These are phyloP conservation scores for Cyprinella venusta DNA, from an alignment of 2,797 vertebrate species.

Conservation along the genomic window DNA sequence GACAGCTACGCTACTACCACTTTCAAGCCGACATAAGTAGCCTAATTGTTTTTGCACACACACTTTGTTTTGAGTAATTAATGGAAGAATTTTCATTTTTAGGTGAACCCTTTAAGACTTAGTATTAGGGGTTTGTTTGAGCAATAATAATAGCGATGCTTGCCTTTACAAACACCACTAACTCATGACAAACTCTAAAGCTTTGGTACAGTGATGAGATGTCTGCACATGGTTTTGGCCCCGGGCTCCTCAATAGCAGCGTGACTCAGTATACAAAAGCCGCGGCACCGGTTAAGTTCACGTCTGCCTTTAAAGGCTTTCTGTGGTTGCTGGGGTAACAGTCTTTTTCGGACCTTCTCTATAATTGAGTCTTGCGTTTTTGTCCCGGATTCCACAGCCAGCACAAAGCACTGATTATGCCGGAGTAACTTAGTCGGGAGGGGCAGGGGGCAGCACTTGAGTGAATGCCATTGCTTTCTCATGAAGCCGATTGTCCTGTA, in stretches of 20 bases:
- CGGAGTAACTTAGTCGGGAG: constrained; percentile 61
- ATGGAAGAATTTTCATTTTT: background rate
- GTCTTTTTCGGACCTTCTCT: constrained; percentile 73
- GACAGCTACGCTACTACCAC: background rate
- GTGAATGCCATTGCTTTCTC: constrained; percentile 77
- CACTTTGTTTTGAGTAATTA: background rate
- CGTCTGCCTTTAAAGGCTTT: constrained; percentile 67
- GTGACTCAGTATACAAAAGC: constrained; percentile 40
- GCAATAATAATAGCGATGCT: background rate
- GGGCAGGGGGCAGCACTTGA: constrained; percentile 55
- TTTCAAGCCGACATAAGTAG: background rate
- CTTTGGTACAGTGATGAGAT: constrained; percentile 35
- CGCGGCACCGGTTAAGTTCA: constrained; percentile 56
- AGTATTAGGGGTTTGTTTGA: background rate
- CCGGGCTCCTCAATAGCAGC: background rate
- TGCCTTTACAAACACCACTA: background rate
- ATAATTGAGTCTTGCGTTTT: constrained; percentile 73
- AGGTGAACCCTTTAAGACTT: background rate
- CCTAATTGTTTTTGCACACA: too few relatives aligned
- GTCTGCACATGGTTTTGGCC: constrained; percentile 51
- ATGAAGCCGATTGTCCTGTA: constrained; percentile 65
- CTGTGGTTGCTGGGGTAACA: constrained; percentile 74
- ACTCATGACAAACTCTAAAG: constrained; percentile 20
- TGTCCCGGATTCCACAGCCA: constrained; percentile 73
- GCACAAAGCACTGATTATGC: constrained; percentile 84